phyloP scores from a whole-genome alignment of 1,140 invertebrate genomes.

The Whitmania pigra region DNA sequence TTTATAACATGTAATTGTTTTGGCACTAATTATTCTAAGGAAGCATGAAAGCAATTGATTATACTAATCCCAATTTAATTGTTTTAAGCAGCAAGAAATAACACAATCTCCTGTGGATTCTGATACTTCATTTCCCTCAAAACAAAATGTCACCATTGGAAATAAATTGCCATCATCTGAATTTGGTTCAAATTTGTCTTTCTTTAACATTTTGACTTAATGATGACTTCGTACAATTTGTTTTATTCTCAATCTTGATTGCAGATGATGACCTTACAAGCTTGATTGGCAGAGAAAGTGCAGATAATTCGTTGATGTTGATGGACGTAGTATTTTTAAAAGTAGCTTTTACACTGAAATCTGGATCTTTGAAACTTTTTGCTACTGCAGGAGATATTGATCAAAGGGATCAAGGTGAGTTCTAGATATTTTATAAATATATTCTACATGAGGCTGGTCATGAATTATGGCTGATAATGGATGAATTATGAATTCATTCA shows the following conservation, averaged over 20 bases:
- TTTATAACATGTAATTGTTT: too few relatives aligned
- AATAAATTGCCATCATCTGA: too few relatives aligned
- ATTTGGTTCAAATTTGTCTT: too few relatives aligned
- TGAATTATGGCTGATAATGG: neutral
- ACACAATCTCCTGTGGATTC: too few relatives aligned
- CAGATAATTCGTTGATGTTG: constrained; percentile 11
- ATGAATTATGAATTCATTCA: neutral
- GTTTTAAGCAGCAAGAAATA: too few relatives aligned
- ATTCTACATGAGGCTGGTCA: neutral
- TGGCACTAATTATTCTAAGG: too few relatives aligned
- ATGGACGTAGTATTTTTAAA: constrained; percentile 7
- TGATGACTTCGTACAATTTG: too few relatives aligned
- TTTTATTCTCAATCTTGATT: neutral
- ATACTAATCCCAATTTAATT: too few relatives aligned
- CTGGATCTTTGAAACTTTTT: neutral
- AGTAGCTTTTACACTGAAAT: neutral
- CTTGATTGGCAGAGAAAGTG: neutral
- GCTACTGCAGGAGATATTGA: neutral
- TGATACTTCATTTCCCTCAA: too few relatives aligned
- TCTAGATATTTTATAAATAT: neutral
- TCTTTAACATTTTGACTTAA: too few relatives aligned
- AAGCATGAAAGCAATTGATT: too few relatives aligned
- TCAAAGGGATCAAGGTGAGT: neutral
- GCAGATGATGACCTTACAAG: constrained; percentile 3
- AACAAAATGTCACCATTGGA: too few relatives aligned